Evolutionary conservation across 2,888 invertebrate genomes (phyloP), one percentile per base, ranked within the genome.

Genomic region (Rhyacophila evoluta): DNA sequence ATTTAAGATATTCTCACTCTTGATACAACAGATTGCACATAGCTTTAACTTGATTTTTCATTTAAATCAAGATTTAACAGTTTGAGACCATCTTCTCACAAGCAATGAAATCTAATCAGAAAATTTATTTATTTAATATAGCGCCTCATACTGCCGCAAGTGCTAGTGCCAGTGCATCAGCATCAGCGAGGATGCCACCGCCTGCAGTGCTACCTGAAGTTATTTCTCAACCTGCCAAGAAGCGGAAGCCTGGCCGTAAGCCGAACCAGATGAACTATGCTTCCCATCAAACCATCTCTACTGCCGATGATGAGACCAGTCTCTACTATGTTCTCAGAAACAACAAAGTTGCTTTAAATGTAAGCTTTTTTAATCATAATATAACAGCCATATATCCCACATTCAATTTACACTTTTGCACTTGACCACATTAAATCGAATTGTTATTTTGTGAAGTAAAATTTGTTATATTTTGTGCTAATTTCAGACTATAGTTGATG

Each of bases 401-500:
- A n/a, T n/a, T n/a, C n/a, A n/a, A n/a, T n/a, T n/a, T n/a, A n/a
- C n/a, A n/a, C n/a, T n/a, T n/a, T n/a, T n/a, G n/a, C n/a, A n/a
- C n/a, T n/a, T n/a, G n/a, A n/a, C n/a, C n/a, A n/a, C n/a, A n/a
- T n/a, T n/a, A n/a, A n/a, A n/a, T n/a, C n/a, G n/a, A n/a, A n/a
- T n/a, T n/a, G n/a, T n/a, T n/a, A n/a, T n/a, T n/a, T n/a, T n/a
- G n/a, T n/a, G n/a, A n/a, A n/a, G n/a, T n/a, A n/a, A n/a, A n/a
- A n/a, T n/a, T n/a, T n/a, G n/a, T n/a, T n/a, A n/a, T n/a, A n/a
- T n/a, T n/a, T n/a, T 33, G 6, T 6, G 2, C 2, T 33, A 33
- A 28, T 75, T 79, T 33, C 37, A 95, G 93, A 94, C 93, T 85
- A 95, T 98, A 82, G 98, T 99, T 10, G 99, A 99, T 87, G 97